Evolutionary conservation across 2,113 vertebrate species (phyloP).

Genomic region (Petrocephalus zakoni): DNA sequence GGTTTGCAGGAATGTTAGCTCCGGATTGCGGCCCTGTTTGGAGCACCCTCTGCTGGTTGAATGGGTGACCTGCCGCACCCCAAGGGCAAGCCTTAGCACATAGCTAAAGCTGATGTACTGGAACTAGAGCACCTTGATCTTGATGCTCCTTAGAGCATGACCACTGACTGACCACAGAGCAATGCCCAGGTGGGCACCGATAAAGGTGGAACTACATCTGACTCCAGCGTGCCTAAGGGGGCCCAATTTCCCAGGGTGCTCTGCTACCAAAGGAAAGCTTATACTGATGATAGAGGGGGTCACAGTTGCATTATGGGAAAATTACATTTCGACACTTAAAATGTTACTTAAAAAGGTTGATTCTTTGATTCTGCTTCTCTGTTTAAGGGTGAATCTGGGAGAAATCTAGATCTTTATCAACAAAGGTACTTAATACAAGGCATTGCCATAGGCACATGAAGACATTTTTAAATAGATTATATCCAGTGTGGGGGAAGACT

Average conservation of each 20-base stretch:
- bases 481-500: neutral
- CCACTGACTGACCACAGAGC: neutral
- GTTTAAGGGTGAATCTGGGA: neutral
- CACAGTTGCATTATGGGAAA: neutral
- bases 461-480: neutral
- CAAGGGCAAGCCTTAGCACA: neutral
- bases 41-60: neutral
- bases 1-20: neutral
- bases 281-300: neutral
- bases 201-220: neutral
- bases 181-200: neutral
- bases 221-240: neutral
- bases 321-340: neutral
- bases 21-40: neutral
- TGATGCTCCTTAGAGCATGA: neutral
- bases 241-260: neutral
- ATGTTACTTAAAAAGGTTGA: neutral
- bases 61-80: neutral
- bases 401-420: neutral
- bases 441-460: neutral
- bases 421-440: neutral
- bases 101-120: neutral
- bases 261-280: slow-evolving; percentile 3
- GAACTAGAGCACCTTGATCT: neutral
- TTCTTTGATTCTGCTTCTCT: neutral